These are phyloP conservation scores for Drosophila pseudoananassae DNA, from an alignment of 1,140 invertebrate species.

Conservation along the genomic window DNA sequence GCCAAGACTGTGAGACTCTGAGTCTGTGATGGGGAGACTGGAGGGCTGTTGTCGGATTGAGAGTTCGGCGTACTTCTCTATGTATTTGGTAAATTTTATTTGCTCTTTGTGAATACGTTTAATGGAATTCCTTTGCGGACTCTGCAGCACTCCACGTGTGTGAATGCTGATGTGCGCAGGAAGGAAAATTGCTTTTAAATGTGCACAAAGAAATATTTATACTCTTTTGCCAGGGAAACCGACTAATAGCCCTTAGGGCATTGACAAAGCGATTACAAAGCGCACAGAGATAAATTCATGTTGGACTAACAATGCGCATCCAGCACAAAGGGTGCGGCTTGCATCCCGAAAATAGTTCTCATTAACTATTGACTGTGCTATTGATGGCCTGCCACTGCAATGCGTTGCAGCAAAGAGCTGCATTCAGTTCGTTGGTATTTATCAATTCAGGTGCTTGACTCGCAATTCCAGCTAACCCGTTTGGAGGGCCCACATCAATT, in stretches of 20 bases:
- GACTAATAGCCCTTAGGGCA: slow-evolving; percentile 64
- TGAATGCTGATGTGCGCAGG: slow-evolving; percentile 10
- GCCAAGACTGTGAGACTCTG: slow-evolving; percentile 3
- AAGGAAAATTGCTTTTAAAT: slow-evolving; percentile 70
- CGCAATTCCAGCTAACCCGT: slow-evolving; percentile 4
- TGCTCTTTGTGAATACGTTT: slow-evolving; percentile 55
- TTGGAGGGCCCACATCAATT: slow-evolving; percentile 41
- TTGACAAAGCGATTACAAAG: slow-evolving; percentile 52
- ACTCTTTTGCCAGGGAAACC: slow-evolving; percentile 27
- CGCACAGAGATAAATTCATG: slow-evolving; percentile 32
- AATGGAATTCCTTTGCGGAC: slow-evolving; percentile 60
- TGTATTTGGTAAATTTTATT: slow-evolving; percentile 55
- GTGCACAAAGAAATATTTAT: slow-evolving; percentile 68
- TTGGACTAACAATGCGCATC: slow-evolving; percentile 24
- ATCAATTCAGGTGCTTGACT: slow-evolving; percentile 23
- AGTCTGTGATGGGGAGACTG: background rate
- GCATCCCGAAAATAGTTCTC: slow-evolving; percentile 36
- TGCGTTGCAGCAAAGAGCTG: background rate
- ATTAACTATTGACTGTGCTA: slow-evolving; percentile 45
- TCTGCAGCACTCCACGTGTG: background rate
- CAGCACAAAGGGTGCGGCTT: slow-evolving; percentile 20
- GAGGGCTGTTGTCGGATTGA: slow-evolving; percentile 2
- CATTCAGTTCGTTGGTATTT: slow-evolving; percentile 25
- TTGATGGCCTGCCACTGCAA: slow-evolving; percentile 30
- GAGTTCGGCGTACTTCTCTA: slow-evolving; percentile 19